phyloP scores from a whole-genome alignment of 2,797 vertebrate species.

The Xenops minutus region DNA sequence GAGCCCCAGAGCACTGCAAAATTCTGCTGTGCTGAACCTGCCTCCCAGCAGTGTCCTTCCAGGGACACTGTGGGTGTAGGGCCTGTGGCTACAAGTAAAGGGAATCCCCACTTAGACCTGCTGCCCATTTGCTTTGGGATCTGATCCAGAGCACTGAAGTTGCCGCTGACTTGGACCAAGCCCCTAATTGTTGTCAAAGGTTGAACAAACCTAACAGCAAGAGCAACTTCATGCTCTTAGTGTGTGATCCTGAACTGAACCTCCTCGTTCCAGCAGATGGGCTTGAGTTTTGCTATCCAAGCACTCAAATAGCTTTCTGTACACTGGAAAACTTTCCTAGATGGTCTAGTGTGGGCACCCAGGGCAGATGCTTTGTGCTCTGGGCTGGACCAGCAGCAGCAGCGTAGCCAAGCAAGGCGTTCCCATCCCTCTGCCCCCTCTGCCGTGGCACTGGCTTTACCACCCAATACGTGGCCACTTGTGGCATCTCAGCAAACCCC shows the following conservation, averaged over 20 bases:
- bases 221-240: background rate
- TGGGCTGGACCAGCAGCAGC: background rate
- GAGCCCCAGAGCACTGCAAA: background rate
- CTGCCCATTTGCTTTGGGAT: background rate
- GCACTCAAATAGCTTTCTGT: background rate
- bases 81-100: background rate
- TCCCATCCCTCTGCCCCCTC: background rate
- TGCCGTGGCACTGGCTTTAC: rapidly evolving
- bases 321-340: background rate
- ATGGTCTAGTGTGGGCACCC: rapidly evolving
- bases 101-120: background rate
- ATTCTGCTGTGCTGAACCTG: rapidly evolving
- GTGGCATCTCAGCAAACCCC: background rate
- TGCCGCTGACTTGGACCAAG: background rate
- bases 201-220: background rate
- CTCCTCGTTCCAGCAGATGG: rapidly evolving
- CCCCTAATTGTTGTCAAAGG: background rate
- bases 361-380: background rate
- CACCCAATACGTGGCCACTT: rapidly evolving
- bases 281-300: background rate
- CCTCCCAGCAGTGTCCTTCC: background rate
- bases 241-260: rapidly evolving
- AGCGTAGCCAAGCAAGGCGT: rapidly evolving
- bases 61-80: background rate
- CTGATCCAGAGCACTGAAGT: background rate